Evolutionary conservation across 2,113 vertebrate species (phyloP).

Genomic region (Neoarius graeffei): DNA sequence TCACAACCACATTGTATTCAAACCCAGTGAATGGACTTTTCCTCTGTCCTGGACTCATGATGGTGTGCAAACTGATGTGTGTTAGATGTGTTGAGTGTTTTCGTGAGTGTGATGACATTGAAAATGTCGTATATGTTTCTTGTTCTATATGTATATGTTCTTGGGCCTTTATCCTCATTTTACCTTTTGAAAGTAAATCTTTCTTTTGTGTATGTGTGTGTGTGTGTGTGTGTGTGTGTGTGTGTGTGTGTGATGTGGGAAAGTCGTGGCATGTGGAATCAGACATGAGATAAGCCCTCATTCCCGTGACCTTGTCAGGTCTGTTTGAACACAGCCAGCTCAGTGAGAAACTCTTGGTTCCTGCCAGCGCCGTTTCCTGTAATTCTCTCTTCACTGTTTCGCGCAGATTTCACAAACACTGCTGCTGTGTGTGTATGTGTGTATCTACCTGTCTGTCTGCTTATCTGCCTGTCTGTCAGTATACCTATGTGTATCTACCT

Average conservation of each 20-base stretch:
- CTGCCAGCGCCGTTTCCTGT: conserved; percentile 27
- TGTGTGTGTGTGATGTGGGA: conserved; percentile 40
- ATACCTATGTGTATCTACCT: not conserved
- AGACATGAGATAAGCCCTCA: conserved; percentile 41
- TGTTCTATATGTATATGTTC: too few species aligned
- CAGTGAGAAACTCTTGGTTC: conserved; percentile 32
- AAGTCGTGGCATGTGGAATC: conserved; percentile 31
- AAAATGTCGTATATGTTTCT: too few species aligned
- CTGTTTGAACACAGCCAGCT: conserved; percentile 29
- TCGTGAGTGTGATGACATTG: not conserved
- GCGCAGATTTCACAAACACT: not conserved
- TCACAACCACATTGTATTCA: not conserved
- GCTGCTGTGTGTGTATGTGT: not conserved
- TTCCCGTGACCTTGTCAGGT: conserved; percentile 48
- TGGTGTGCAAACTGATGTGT: not conserved
- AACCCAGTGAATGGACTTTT: not conserved
- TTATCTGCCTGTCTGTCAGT: not conserved
- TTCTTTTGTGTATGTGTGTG: not conserved
- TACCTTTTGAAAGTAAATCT: too few species aligned
- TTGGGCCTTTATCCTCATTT: too few species aligned
- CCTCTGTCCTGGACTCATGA: not conserved
- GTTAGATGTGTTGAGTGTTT: not conserved
- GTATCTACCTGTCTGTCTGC: not conserved
- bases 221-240: not conserved
- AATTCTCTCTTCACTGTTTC: not conserved